Conservation (phyloP, 1,140 invertebrate species). For the Cecropterus lyciades region DNA sequence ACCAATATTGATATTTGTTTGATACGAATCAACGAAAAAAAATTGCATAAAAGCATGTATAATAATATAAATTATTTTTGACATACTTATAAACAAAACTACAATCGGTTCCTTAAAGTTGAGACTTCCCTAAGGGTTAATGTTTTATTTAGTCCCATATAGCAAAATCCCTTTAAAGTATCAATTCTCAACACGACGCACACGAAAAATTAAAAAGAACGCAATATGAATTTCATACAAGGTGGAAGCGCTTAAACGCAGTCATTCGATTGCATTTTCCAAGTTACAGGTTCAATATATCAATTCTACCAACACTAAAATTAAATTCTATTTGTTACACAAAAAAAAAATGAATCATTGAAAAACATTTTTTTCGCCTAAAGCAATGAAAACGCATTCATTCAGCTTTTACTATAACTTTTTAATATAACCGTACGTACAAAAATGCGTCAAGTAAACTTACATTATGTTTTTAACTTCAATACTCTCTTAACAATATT, state of each 20-base stretch:
- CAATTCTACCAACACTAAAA: too few species aligned
- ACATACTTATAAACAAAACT: too few species aligned
- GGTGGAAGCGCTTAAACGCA: constrained; percentile 22
- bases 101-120: too few species aligned
- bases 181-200: constrained; percentile 5
- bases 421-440: constrained; percentile 10
- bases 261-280: constrained; percentile 3
- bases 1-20: too few species aligned
- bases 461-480: constrained; percentile 23
- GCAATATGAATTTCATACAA: constrained; percentile 15
- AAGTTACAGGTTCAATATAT: neutral
- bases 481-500: constrained; percentile 5
- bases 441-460: constrained; percentile 21
- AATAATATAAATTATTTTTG: too few species aligned
- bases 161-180: neutral
- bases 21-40: too few species aligned
- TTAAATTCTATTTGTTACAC: too few species aligned
- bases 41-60: too few species aligned
- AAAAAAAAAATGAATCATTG: too few species aligned
- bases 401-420: too few species aligned
- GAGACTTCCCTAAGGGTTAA: too few species aligned
- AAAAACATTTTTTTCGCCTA: neutral
- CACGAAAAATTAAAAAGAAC: constrained; percentile 4
- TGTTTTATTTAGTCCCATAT: constrained; percentile 8
- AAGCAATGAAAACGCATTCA: too few species aligned